Evolutionary conservation across 2,797 vertebrate species (phyloP), one percentile per base, ranked within the genome.

Genomic region (Podargus strigoides): DNA sequence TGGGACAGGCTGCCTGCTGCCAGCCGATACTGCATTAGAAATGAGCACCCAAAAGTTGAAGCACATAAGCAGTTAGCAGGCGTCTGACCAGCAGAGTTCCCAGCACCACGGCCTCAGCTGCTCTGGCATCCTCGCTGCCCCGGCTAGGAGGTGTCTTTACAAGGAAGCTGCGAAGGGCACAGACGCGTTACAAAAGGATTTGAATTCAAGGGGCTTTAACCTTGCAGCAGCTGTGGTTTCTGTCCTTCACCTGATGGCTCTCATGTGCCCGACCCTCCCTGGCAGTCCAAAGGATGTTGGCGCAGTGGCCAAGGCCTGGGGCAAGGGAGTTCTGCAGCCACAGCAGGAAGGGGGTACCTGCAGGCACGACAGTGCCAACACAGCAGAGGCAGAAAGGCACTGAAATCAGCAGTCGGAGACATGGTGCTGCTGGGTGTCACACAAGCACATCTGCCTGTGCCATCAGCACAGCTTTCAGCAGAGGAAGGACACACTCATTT

Each of bases 21-120:
- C 1, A 79, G 72, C 39, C 5, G 0, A 0, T 3, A 10, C 36
- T 0, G 30, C 12, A 0, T 6, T 3, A 4, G 0, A 24, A 52
- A 20, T 1, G 1, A 59, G 2, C 20, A n/a, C 34, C 13, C 36
- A 4, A 19, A 7, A 41, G 41, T 15, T 44, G 39, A 44, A 82
- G 27, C 37, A 17, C 6, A 0, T 7, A 16, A 8, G 36, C 20
- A 66, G 32, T 1, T 6, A 58, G 63, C 22, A 28, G 46, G 18
- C 27, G 17, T 13, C 42, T 1, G n/a, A 58, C 32, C 19, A 69
- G 78, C n/a, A 14, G 3, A 82, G 58, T 34, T 60, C 53, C 26
- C 20, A n/a, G 42, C 6, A 2, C 34, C 19, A 42, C 5, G 7
- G 0, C 4, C 58, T 47, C 58, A 6, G 24, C 73, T 6, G 5